Base-by-base conservation (phyloP, 2,888 invertebrate genomes). In the Unio pictorum region DNA sequence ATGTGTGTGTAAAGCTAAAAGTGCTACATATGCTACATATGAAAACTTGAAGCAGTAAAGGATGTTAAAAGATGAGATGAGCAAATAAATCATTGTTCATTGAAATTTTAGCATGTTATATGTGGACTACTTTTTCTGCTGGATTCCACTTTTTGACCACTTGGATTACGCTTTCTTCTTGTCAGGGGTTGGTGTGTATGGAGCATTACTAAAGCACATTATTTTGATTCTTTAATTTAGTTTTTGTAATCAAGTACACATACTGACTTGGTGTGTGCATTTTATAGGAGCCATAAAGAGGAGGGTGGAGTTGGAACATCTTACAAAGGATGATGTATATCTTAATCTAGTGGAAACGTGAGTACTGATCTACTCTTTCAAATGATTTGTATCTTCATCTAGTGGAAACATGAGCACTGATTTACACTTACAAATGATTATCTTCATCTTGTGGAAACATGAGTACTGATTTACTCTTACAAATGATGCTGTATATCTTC, bases 321-420 rank as follows among this genome's bases (percentile, higher is more conserved):
- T 88, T 76, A 94, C 94, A 0, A 92, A 92, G 67, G 95, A 95
- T 88, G 88, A 91, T 26, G 93, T 93, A 83, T 96, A 95, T 87
- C 91, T 96, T 83, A 89, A 91, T 4, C 92, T 93, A 82, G 91
- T 96, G 20, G 92, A 92, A 84, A 91, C 90, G 94, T 94, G 87
- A 91, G 92, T 91, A 58, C n/a, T 17, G n/a, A 57, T 20, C 17
- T n/a, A 23, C 58, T 4, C 58, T n/a, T 23, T 6, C 18, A 58
- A 11, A n/a, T n/a, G 59, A 91, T 26, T 93, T 93, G 83, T 96
- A 95, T 87, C 91, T 96, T 83, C 89, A 91, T 4, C 92, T 93
- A 82, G 91, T 96, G 20, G 92, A 92, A 84, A 91, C 90, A 94
- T 94, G 87, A 91, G 92, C 11, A 11, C 45, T 45, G 45, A 45